Conservation (phyloP, 37 sponge, comb jelly and placozoan genomes). For the Bolinopsis microptera region DNA sequence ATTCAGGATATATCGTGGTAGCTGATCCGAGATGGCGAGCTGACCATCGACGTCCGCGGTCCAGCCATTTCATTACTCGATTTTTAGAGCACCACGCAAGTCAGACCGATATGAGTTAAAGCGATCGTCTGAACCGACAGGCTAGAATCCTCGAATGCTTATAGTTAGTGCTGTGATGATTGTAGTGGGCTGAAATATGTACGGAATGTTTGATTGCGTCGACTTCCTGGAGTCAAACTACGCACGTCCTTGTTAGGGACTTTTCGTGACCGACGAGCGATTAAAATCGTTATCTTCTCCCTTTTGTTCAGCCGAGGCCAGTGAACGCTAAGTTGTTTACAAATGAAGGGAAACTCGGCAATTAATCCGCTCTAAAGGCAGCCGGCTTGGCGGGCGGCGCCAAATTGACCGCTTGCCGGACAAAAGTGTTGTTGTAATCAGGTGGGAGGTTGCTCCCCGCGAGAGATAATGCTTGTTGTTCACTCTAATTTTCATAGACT, state of each 20-base stretch:
- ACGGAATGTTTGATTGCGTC: background rate
- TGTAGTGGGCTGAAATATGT: background rate
- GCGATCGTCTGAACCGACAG: background rate
- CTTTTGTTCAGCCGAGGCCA: conserved; percentile 24
- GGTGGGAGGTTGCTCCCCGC: conserved; percentile 24
- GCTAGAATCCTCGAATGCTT: background rate
- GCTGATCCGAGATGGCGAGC: too few relatives aligned
- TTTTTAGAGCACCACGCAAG: background rate
- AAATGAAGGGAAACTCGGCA: conserved; percentile 42
- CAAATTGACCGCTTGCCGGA: conserved; percentile 38
- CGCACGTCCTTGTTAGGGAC: conserved; percentile 12
- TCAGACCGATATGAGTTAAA: background rate
- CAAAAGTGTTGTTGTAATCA: conserved; percentile 53
- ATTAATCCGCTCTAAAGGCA: conserved; percentile 33
- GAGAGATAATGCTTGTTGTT: conserved; percentile 45
- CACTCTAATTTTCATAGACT: conserved; percentile 44
- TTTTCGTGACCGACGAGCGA: conserved; percentile 1
- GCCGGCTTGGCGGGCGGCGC: conserved; percentile 37
- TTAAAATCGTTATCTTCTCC: conserved; percentile 44
- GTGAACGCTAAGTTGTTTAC: conserved; percentile 34
- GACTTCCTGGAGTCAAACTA: background rate
- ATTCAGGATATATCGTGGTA: too few relatives aligned
- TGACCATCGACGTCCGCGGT: background rate
- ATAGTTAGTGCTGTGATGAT: background rate
- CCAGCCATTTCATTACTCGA: background rate